These are phyloP conservation scores for Phoxinus phoxinus DNA, from an alignment of 2,113 vertebrate species.

Conservation along the genomic window DNA sequence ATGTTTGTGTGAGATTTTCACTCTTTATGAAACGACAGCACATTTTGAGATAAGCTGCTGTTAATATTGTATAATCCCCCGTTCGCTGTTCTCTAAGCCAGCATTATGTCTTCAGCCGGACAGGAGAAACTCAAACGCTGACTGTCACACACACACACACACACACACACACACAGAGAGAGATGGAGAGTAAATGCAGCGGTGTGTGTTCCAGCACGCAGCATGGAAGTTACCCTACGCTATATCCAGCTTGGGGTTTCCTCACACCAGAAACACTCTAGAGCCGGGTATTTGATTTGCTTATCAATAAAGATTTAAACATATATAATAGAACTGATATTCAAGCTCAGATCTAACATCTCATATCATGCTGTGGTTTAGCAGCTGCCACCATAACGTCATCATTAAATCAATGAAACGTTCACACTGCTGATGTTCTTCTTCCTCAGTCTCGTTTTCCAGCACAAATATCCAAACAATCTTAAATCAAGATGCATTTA, in stretches of 20 bases:
- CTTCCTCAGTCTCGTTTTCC: too few species aligned
- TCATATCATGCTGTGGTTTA: background rate
- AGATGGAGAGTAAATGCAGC: conserved; percentile 27
- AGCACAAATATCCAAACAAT: too few species aligned
- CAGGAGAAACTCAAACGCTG: conserved; percentile 17
- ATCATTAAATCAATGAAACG: too few species aligned
- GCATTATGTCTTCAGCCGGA: background rate
- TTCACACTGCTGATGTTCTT: too few species aligned
- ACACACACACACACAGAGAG: background rate
- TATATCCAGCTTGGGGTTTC: background rate
- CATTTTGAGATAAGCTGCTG: background rate
- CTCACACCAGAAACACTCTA: background rate
- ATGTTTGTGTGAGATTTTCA: background rate
- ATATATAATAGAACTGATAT: background rate
- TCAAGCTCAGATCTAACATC: background rate
- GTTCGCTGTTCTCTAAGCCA: background rate
- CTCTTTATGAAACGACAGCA: background rate
- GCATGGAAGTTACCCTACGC: background rate
- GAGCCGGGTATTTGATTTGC: background rate
- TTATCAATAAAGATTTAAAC: background rate
- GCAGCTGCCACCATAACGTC: too few species aligned
- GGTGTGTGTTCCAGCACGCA: background rate
- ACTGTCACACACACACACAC: background rate
- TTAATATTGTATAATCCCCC: background rate
- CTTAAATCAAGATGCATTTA: too few species aligned